Conservation (phyloP, 1,140 invertebrate genomes). For the Orchestia grillus region DNA sequence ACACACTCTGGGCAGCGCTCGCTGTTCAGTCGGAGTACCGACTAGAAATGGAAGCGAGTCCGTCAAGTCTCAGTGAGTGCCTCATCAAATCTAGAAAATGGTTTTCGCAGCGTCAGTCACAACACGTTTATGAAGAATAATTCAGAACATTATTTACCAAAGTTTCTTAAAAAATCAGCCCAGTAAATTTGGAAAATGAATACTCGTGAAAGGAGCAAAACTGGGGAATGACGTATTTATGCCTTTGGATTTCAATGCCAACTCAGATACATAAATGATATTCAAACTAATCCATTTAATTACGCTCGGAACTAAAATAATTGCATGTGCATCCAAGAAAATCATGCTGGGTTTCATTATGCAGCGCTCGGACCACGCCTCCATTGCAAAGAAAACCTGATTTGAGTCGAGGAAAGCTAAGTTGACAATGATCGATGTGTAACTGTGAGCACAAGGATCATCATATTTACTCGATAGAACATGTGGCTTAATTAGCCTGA, state of each 20-base stretch:
- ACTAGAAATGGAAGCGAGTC: too few relatives aligned
- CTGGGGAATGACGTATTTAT: neutral
- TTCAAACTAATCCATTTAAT: neutral
- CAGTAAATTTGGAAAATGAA: neutral
- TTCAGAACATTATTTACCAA: neutral
- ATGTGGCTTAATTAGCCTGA: neutral
- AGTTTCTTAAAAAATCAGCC: neutral
- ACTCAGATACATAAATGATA: neutral
- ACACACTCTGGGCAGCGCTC: too few relatives aligned
- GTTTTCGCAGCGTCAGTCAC: too few relatives aligned
- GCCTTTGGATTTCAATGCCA: neutral
- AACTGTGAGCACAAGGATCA: neutral
- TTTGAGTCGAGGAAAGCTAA: too few relatives aligned
- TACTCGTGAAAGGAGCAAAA: neutral
- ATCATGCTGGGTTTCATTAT: neutral
- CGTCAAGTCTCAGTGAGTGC: too few relatives aligned
- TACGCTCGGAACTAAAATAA: neutral
- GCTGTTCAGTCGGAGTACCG: too few relatives aligned
- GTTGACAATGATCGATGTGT: neutral
- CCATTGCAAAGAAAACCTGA: too few relatives aligned
- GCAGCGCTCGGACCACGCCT: too few relatives aligned
- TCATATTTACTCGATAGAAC: neutral
- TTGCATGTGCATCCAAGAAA: neutral
- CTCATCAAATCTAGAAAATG: too few relatives aligned
- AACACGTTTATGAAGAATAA: neutral